Conservation (phyloP, 2,797 vertebrate genomes). For the Hoplostethus mediterraneus region DNA sequence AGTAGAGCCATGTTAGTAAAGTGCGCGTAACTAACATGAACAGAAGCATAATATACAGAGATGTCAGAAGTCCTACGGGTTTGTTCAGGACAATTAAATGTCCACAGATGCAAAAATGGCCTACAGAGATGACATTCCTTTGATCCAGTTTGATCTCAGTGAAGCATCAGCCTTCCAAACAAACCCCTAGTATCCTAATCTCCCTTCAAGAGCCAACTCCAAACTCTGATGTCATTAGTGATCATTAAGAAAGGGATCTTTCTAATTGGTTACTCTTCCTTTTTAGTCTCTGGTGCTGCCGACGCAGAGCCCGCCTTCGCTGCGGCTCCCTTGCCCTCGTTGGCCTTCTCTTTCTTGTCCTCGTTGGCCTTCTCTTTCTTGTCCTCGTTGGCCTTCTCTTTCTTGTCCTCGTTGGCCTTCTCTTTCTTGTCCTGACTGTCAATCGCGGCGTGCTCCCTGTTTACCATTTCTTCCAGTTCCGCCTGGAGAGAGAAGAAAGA, state of each 20-base stretch:
- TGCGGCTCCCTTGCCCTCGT: conserved; percentile 50
- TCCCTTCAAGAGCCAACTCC: conserved; percentile 1
- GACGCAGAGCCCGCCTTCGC: conserved; percentile 53
- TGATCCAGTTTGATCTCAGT: not conserved
- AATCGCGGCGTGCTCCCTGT: conserved; percentile 87
- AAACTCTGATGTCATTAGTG: conserved; percentile 6
- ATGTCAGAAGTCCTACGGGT: conserved; percentile 6
- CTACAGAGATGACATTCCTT: not conserved
- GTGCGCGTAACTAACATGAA: conserved; percentile 52
- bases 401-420: conserved; percentile 45
- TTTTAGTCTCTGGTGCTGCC: conserved; percentile 56
- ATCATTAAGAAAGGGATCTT: not conserved
- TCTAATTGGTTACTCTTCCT: conserved; percentile 67
- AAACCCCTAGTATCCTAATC: not conserved
- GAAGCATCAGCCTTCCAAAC: conserved; percentile 24
- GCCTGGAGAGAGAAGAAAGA: conserved; percentile 72
- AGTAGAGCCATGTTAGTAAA: conserved; percentile 39
- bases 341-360: conserved; percentile 56
- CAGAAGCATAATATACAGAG: conserved; percentile 18
- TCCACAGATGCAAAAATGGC: conserved; percentile 5
- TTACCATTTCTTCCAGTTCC: conserved; percentile 90
- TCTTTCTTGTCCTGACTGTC: conserved; percentile 78
- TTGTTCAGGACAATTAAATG: conserved; percentile 15
- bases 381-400: conserved; percentile 51
- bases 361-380: conserved; percentile 54